Percentiles rank a stretch among this genome's conserved stretches.
Conservation (phyloP, 2,797 vertebrate genomes). For the Semaprochilodus insignis region DNA sequence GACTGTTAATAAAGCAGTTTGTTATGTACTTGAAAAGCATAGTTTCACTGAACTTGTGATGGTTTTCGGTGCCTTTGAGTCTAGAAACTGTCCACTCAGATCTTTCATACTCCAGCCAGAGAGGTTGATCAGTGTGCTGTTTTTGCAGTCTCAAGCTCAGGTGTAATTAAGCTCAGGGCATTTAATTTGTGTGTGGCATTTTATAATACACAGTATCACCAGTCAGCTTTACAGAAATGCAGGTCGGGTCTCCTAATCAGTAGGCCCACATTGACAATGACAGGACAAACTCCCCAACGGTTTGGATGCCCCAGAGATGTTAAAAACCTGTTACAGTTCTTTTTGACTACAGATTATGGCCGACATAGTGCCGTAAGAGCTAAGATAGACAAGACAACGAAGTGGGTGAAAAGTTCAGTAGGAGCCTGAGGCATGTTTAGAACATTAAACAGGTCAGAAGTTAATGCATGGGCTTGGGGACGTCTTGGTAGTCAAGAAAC, state of each 20-base stretch:
- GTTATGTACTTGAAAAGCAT: not conserved
- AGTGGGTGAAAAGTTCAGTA: not conserved
- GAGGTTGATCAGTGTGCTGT: not conserved
- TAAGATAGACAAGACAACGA: not conserved
- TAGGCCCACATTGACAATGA: not conserved
- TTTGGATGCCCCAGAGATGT: not conserved
- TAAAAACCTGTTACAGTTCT: not conserved
- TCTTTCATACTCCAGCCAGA: not conserved
- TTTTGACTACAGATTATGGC: too few species aligned
- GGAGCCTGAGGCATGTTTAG: not conserved
- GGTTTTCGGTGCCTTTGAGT: not conserved
- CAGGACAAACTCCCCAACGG: not conserved
- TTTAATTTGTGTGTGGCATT: not conserved
- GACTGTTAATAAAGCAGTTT: constrained; percentile 2
- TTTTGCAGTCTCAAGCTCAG: not conserved
- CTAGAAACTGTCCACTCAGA: not conserved
- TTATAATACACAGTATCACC: not conserved
- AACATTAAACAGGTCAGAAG: not conserved
- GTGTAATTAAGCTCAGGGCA: not conserved
- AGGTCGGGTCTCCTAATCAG: not conserved
- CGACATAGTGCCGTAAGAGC: too few species aligned
- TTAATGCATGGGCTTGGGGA: not conserved
- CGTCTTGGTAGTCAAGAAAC: too few species aligned
- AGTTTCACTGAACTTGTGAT: not conserved
- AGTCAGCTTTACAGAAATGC: not conserved